Evolutionary conservation across 2,113 vertebrate genomes (phyloP).

Genomic region (Callipepla californica): DNA sequence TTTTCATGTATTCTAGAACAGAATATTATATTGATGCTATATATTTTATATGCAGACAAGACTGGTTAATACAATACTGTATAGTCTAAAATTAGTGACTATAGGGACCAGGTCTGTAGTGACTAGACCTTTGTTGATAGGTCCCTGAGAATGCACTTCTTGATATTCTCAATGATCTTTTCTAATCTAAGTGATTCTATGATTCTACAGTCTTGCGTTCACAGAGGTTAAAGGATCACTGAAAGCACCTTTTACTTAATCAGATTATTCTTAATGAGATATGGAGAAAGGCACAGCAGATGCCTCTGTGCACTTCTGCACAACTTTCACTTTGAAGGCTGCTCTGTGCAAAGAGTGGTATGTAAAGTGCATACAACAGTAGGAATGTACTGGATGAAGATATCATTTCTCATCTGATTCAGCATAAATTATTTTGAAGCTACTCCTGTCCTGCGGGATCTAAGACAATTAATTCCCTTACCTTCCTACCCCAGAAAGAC

Average conservation of each 20-base stretch:
- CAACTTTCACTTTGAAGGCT: neutral
- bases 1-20: neutral
- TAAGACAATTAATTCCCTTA: neutral
- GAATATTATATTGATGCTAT: neutral
- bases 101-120: neutral
- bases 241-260: neutral
- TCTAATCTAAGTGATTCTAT: neutral
- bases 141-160: neutral
- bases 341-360: neutral
- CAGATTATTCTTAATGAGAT: neutral
- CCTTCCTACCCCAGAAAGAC: no score
- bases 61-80: neutral
- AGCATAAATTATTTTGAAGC: neutral
- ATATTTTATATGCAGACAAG: neutral
- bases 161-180: neutral
- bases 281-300: neutral
- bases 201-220: neutral
- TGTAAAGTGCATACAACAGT: neutral
- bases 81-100: neutral
- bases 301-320: neutral
- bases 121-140: neutral
- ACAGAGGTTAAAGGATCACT: neutral
- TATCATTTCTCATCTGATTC: neutral
- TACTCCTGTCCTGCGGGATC: neutral
- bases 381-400: neutral